Percentiles rank a stretch among this genome's conserved stretches.
Conservation (phyloP, 2,888 invertebrate species). For the Tyria jacobaeae region DNA sequence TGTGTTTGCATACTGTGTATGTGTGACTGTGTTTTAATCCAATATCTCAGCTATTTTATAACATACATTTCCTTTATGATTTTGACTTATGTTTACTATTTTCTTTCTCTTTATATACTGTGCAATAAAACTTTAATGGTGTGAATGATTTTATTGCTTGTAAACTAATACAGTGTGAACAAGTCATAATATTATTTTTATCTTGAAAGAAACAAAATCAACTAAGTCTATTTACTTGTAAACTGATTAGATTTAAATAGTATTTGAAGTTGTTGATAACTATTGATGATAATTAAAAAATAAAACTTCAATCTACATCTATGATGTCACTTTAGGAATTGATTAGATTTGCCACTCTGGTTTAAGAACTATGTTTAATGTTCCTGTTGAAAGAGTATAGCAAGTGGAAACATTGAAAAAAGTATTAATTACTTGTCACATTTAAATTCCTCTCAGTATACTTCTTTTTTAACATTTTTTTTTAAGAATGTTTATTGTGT, state of each 20-base stretch:
- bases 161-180: slow-evolving; percentile 2
- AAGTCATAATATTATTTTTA: neutral
- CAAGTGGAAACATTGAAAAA: no score
- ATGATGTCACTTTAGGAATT: no score
- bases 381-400: no score
- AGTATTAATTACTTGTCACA: no score
- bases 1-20: no score
- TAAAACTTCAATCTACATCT: no score
- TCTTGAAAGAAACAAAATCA: slow-evolving; percentile 8
- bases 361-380: no score
- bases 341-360: no score
- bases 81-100: neutral
- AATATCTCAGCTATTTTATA: neutral
- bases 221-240: slow-evolving; percentile 1
- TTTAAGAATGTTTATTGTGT: no score
- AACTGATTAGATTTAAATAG: slow-evolving; percentile 7
- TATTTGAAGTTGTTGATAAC: neutral
- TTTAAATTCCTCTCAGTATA: no score
- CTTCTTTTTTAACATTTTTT: no score
- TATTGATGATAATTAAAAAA: neutral
- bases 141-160: neutral
- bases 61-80: neutral
- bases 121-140: neutral
- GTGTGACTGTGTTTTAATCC: neutral
- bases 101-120: neutral